A percentile compares a stretch with the other conserved stretches of the same genome.
These are phyloP conservation scores for Sycobia sp. DNA, from an alignment of 1,140 invertebrate species.

Conservation along the genomic window DNA sequence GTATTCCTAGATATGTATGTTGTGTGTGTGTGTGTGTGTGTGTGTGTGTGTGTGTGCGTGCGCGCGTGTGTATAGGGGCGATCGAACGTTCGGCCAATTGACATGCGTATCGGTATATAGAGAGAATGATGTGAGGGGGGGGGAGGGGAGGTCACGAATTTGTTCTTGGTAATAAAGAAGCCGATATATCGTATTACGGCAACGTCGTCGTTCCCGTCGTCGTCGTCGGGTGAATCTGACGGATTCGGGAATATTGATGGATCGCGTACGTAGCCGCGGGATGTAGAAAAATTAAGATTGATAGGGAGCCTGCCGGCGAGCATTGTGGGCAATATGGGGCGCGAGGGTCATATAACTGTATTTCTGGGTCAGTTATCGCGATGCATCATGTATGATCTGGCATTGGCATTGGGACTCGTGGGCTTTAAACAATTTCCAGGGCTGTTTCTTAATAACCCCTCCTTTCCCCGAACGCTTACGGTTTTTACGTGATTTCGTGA, in stretches of 20 bases:
- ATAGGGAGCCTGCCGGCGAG: conserved; percentile 6
- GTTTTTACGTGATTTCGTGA: too few relatives aligned
- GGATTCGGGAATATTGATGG: conserved; percentile 27
- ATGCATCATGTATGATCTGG: conserved; percentile 9
- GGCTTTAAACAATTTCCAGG: background rate
- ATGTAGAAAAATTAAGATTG: conserved; percentile 32
- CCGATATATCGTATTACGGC: background rate
- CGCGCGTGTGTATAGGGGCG: background rate
- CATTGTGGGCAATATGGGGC: too few relatives aligned
- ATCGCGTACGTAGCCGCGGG: conserved; percentile 18
- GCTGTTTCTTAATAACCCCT: too few relatives aligned
- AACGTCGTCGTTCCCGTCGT: too few relatives aligned
- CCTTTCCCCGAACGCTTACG: too few relatives aligned
- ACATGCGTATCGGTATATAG: too few relatives aligned
- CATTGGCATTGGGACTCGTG: conserved; percentile 9
- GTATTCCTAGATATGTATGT: too few relatives aligned
- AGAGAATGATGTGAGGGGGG: too few relatives aligned
- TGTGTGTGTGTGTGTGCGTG: too few relatives aligned
- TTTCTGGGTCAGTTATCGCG: conserved; percentile 24
- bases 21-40: too few relatives aligned
- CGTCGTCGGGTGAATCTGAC: background rate
- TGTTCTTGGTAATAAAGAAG: conserved; percentile 21
- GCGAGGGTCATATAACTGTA: background rate
- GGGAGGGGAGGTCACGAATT: conserved; percentile 14
- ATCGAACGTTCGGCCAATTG: conserved; percentile 6